These are phyloP conservation scores for Drosophila malerkotliana DNA, from an alignment of 1,140 invertebrate genomes.

Conservation along the genomic window DNA sequence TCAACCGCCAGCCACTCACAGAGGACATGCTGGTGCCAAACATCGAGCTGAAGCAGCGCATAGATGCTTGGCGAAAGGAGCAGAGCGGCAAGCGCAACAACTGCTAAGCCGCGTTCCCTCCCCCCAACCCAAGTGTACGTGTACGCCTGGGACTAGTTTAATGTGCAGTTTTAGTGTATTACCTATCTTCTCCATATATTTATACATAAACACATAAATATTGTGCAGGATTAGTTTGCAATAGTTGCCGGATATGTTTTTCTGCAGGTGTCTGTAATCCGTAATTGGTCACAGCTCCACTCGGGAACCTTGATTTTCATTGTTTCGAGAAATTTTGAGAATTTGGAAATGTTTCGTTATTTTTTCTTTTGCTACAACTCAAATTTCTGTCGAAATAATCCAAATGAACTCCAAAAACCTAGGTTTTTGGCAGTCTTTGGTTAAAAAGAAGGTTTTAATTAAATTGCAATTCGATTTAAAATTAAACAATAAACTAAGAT, in stretches of 20 bases:
- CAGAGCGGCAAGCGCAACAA: conserved; percentile 86
- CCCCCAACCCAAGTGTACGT: conserved; percentile 14
- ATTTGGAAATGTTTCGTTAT: conserved; percentile 33
- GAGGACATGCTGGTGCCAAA: conserved; percentile 93
- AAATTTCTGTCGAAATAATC: conserved; percentile 14
- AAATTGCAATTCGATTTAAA: conserved; percentile 35
- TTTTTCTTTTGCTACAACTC: conserved; percentile 4
- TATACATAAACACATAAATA: conserved; percentile 43
- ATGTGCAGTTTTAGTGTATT: conserved; percentile 74
- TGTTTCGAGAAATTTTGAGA: conserved; percentile 21
- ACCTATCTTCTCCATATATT: conserved; percentile 44
- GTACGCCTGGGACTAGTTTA: conserved; percentile 63
- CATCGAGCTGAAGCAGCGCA: conserved; percentile 90
- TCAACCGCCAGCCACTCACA: conserved; percentile 96
- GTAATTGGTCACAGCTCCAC: conserved; percentile 9
- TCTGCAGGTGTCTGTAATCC: conserved; percentile 1
- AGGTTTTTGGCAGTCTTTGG: conserved; percentile 14
- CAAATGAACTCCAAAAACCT: background rate
- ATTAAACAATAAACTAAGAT: conserved; percentile 8
- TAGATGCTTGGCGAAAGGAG: conserved; percentile 91
- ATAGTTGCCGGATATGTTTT: conserved; percentile 6
- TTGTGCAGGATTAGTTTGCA: conserved; percentile 31
- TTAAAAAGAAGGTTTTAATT: conserved; percentile 14
- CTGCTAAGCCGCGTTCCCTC: conserved; percentile 50
- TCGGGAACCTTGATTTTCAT: conserved; percentile 5